phyloP scores from a whole-genome alignment of 2,113 vertebrate species.

The Mus musculus region DNA sequence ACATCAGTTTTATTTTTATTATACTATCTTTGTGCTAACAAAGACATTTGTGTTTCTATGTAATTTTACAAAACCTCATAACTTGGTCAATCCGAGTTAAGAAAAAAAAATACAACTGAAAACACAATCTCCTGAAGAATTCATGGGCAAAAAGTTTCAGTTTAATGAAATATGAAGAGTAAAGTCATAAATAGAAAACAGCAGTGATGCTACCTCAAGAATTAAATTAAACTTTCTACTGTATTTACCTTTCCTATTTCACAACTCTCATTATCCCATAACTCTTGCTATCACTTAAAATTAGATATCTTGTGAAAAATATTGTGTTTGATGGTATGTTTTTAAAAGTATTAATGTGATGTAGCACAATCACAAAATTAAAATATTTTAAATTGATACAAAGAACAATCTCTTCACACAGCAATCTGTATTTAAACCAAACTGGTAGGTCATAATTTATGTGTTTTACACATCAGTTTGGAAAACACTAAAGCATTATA shows the following conservation, averaged over 20 bases:
- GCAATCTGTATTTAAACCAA: slow-evolving; percentile 25
- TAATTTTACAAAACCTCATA: not conserved
- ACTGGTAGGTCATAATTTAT: slow-evolving; percentile 22
- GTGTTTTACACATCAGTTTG: slow-evolving; percentile 38
- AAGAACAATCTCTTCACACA: not conserved
- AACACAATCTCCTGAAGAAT: slow-evolving; percentile 31
- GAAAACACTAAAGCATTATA: not conserved
- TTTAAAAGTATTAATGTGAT: slow-evolving; percentile 15
- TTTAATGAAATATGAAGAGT: slow-evolving; percentile 18
- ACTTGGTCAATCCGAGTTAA: slow-evolving; percentile 39
- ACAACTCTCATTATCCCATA: not conserved
- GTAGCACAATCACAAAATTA: not conserved
- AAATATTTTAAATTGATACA: slow-evolving; percentile 10
- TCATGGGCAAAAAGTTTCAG: slow-evolving; percentile 31
- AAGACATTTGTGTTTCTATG: not conserved
- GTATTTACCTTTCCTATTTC: slow-evolving; percentile 28
- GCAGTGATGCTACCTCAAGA: not conserved
- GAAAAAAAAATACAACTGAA: slow-evolving; percentile 20
- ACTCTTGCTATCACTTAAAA: not conserved
- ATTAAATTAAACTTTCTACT: slow-evolving; percentile 44
- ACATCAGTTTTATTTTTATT: slow-evolving; percentile 24
- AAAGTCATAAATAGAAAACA: slow-evolving; percentile 46
- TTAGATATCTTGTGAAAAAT: not conserved
- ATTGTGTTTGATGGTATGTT: not conserved
- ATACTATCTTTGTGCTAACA: not conserved